Evolutionary conservation across 2,888 invertebrate species (phyloP), one percentile per base, ranked within the genome.

Genomic region (Parnassius orleans): DNA sequence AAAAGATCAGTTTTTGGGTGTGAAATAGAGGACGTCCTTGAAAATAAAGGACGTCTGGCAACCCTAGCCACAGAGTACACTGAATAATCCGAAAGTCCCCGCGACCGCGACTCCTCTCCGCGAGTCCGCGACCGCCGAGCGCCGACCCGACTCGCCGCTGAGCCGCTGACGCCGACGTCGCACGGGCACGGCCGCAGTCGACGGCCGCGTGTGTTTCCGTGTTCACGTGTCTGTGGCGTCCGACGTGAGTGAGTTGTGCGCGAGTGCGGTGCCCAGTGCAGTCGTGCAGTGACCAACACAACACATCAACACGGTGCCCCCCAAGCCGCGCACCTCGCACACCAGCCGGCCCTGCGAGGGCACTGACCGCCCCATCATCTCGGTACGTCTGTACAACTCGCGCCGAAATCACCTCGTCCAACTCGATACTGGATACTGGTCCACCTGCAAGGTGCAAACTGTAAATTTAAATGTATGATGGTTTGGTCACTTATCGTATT

Each of bases 301-400:
- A n/a, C n/a, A 24, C 33, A 7, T 33, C 7, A 33, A 53, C 19
- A 43, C 43, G 51, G 50, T 14, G 48, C 57, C 53, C 63, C 54
- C 53, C 41, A 58, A 58, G 58, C 65, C 66, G 56, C 60, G 67
- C 61, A 62, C 63, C 65, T 61, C 63, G 57, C 58, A 61, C 65
- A 56, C 61, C 63, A 60, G 64, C 67, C 65, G 61, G 65, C 62
- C 64, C 59, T 46, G 65, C 65, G 68, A 75, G 84, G 80, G 78
- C 87, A 79, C 71, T 83, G 84, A 86, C 87, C 84, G 81, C 77
- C 64, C 71, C 78, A 72, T 75, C 74, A 80, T 74, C 82, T 69
- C 71, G 72, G 70, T 72, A 71, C 63, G 68, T 56, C 52, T 63
- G 15, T 15, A 41, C 53, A 15, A 15, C 10, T 12, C 44, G 5